Base-by-base conservation (phyloP, 2,888 invertebrate genomes). In the Amiota communis region DNA sequence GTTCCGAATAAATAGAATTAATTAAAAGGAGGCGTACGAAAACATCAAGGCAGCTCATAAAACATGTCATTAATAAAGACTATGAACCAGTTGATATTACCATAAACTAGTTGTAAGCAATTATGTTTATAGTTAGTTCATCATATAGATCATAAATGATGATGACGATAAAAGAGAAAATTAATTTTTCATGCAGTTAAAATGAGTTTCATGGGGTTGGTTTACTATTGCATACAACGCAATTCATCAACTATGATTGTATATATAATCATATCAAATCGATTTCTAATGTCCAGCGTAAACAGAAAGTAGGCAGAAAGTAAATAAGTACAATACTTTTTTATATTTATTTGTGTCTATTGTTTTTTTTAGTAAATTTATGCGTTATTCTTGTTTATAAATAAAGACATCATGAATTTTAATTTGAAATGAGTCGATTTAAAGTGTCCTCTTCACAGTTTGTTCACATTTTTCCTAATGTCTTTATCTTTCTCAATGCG, bases 401-500 rank as follows among this genome's bases (percentile, higher is more conserved):
- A 53, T 53, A n/a, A 53, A 53, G 13, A n/a, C 53, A 53, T 53
- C 53, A 53, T 53, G 53, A 12, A 53, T 53, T 53, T 53, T 53
- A 53, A 53, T 53, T 53, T 53, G 12, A 53, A n/a, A 2, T 36
- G 36, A 36, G 36, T 36, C 6, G 36, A 6, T 36, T 36, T 36
- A 36, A 36, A 36, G 3, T 6, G 36, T 36, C 36, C 77, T 36
- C 36, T 36, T 36, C 36, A 36, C 36, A 36, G 36, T 36, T 36
- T 36, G 6, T 36, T 36, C 36, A 36, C 36, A 36, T 2, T 6
- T 36, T 36, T 2, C 6, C 36, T 36, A 36, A 36, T 36, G 36
- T 36, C 74, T 81, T 61, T 81, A 81, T 79, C 70, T 73, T 68
- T 56, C 74, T 73, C n/a, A n/a, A 70, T 74, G 63, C 61, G 53